Evolutionary conservation across 2,888 invertebrate genomes (phyloP), one percentile per base, ranked within the genome.

Genomic region (Lithosia quadra): DNA sequence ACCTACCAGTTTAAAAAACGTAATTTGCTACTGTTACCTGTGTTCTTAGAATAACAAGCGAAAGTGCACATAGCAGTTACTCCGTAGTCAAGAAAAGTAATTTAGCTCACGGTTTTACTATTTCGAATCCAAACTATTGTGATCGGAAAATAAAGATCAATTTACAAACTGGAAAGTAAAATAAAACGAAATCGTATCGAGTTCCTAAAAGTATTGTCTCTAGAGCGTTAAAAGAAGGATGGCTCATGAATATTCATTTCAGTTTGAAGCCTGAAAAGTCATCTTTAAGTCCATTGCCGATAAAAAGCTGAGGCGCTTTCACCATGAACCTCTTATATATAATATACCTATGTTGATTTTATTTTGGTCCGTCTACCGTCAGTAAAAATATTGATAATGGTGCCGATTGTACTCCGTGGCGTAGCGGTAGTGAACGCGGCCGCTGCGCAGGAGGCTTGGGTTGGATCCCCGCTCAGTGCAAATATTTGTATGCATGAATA

Each of bases 221-320:
- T 76, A 76, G 76, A 80, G 83, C 83, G 83, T 78, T 81, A 89
- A 85, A 92, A 91, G 89, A 90, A 87, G 86, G 86, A 81, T 77
- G 81, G 73, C 87, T 94, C 91, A 94, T 94, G 92, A 94, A 94
- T 94, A 94, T 94, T 93, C 94, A 94, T 91, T 89, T 88, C 87
- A 90, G 89, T 89, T 91, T 89, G 86, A 88, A 88, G 86, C 90
- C 87, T 88, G 84, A 88, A 91, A 92, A 93, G 92, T 91, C 92
- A 91, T 87, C 86, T 87, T 88, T 92, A 93, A 94, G 94, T 90
- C 91, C 88, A 89, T 93, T 93, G 90, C 90, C 92, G 90, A 92
- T 93, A 93, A 91, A 90, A 88, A 85, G 85, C 75, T 82, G 83
- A 83, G 67, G 63, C 71, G 68, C 67, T 76, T 75, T 58, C 57